A percentile compares a stretch with the other conserved stretches of the same genome.
Evolutionary conservation across 2,888 invertebrate species (phyloP).

Genomic region (Lordiphosa fenestrarum): DNA sequence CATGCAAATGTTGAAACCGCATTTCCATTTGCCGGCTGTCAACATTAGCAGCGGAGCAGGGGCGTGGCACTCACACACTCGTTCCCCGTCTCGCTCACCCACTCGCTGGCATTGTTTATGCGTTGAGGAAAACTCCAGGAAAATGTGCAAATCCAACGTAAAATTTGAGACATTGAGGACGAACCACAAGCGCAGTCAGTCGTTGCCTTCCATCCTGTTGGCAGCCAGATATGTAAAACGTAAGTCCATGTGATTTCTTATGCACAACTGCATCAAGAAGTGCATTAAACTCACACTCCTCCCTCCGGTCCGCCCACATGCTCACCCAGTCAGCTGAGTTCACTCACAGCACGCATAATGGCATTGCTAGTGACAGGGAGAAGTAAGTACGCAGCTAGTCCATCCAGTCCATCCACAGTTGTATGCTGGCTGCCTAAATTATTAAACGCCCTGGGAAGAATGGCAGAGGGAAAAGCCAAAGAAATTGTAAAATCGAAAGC

Average conservation of each 20-base stretch:
- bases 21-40: conserved; percentile 60
- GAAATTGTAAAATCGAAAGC: too few species aligned
- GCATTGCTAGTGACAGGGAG: conserved; percentile 20
- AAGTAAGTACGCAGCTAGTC: neutral
- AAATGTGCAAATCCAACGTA: conserved; percentile 32
- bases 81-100: neutral
- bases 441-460: conserved; percentile 45
- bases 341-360: conserved; percentile 13
- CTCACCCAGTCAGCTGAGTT: conserved; percentile 5
- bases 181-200: conserved; percentile 2
- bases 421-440: conserved; percentile 41
- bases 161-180: conserved; percentile 8
- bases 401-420: conserved; percentile 3
- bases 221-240: conserved; percentile 18
- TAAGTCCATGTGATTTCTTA: conserved; percentile 51
- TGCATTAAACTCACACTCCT: conserved; percentile 53
- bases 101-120: conserved; percentile 29
- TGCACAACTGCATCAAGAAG: conserved; percentile 52
- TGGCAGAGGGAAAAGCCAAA: conserved; percentile 6
- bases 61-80: conserved; percentile 1
- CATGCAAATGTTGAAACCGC: conserved; percentile 70
- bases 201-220: neutral
- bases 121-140: conserved; percentile 11
- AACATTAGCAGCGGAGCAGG: conserved; percentile 32
- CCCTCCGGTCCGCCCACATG: neutral